Conservation (phyloP, 2,888 invertebrate genomes). For the Phrixothrix hirtus region DNA sequence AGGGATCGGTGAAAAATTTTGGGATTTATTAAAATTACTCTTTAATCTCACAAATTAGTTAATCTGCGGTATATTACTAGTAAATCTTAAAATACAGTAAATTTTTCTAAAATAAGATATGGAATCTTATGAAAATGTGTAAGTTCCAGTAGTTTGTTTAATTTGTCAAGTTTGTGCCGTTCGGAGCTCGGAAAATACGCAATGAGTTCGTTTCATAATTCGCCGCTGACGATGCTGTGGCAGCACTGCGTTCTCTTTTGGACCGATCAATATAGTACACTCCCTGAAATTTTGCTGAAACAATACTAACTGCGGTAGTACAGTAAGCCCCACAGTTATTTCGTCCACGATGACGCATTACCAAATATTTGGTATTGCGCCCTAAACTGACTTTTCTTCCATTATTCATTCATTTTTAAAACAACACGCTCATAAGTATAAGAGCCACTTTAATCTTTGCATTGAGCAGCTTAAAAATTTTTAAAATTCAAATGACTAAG, state of each 20-base stretch:
- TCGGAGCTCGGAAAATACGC: conserved; percentile 25
- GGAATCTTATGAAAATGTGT: conserved; percentile 14
- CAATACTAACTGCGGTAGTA: conserved; percentile 32
- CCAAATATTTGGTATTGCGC: no score
- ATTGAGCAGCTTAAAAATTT: conserved; percentile 33
- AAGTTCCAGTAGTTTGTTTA: conserved; percentile 22
- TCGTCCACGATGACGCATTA: background rate
- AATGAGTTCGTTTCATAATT: conserved; percentile 30
- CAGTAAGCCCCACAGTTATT: conserved; percentile 17
- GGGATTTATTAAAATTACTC: background rate
- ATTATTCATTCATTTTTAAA: conserved; percentile 27
- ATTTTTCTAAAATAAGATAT: conserved; percentile 3
- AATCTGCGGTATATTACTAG: no score
- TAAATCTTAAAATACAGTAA: no score
- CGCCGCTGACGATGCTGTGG: conserved; percentile 39
- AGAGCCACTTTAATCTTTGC: conserved; percentile 21
- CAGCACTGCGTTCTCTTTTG: conserved; percentile 35
- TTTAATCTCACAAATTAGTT: background rate
- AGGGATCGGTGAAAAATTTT: no score
- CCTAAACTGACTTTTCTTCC: conserved; percentile 15
- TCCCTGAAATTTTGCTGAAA: conserved; percentile 33
- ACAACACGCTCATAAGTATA: conserved; percentile 23
- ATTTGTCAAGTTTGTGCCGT: conserved; percentile 26
- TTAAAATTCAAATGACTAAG: conserved; percentile 36
- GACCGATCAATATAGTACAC: conserved; percentile 40